Percentiles rank a stretch among this genome's conserved stretches.
Evolutionary conservation across 1,140 invertebrate species (phyloP).

Genomic region (Venustaconcha ellipsiformis): DNA sequence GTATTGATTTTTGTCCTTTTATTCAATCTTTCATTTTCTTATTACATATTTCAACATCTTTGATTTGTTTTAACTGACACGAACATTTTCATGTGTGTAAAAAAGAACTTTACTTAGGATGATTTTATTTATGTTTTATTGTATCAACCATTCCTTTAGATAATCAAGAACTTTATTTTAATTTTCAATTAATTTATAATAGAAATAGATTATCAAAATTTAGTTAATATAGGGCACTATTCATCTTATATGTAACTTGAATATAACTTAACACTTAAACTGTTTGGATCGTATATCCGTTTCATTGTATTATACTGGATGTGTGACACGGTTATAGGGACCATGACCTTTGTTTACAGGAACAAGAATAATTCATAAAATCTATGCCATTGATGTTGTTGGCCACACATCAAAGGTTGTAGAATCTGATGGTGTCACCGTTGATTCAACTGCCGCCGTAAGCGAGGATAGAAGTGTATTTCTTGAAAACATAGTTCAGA

Average conservation of each 20-base stretch:
- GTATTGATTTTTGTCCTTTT: no score
- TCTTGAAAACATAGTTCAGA: constrained; percentile 35
- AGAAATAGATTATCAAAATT: no score
- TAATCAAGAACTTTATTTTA: no score
- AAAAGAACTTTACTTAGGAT: no score
- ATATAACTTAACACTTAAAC: not conserved
- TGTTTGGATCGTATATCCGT: not conserved
- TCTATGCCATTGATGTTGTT: constrained; percentile 37
- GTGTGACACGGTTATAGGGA: not conserved
- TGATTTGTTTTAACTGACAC: no score
- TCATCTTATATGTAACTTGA: not conserved
- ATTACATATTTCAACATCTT: no score
- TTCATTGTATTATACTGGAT: not conserved
- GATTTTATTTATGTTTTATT: no score
- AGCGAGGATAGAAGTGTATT: constrained; percentile 18
- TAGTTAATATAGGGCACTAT: no score
- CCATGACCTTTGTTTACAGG: not conserved
- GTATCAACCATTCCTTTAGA: no score
- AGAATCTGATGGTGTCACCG: constrained; percentile 47
- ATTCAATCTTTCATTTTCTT: no score
- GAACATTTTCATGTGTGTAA: no score
- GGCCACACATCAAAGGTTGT: constrained; percentile 37
- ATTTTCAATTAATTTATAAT: no score
- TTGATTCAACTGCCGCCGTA: constrained; percentile 43
- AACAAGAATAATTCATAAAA: not conserved